Evolutionary conservation across 2,113 vertebrate species (phyloP), one percentile per base, ranked within the genome.

Genomic region (Crotophaga sulcirostris): DNA sequence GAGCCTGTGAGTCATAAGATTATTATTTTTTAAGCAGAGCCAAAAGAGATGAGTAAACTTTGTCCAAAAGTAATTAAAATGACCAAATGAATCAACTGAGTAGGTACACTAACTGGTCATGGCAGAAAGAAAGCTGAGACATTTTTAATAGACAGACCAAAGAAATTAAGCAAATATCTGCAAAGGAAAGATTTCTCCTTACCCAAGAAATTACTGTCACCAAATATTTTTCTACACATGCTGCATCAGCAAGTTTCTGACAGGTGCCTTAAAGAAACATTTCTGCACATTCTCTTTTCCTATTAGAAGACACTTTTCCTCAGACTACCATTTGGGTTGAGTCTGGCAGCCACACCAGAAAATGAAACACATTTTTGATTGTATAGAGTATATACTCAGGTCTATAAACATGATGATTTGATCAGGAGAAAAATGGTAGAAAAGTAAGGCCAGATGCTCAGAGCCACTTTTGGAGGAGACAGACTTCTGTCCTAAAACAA

Each of bases 341-440:
- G 45, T 74, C 94, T 95, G 92, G 82, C 92, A 94, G 70, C 28
- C 36, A 42, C 40, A 45, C n/a, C 42, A 77, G 92, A 97, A 97
- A 97, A 97, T 94, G 95, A 96, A 97, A 97, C 95, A 97, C 95
- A 44, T 95, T 96, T 95, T 91, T 94, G 51, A 84, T 84, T 90
- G 51, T 38, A 58, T 33, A 42, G 55, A 63, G 55, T 67, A 55
- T 67, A 55, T 29, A 38, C 18, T 79, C 7, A 21, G 64, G 36
- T 80, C 72, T 81, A 73, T 29, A 62, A 23, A 85, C 63, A 93
- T 7, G 62, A 76, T 49, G 28, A 90, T 73, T 84, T 94, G 28
- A 92, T 94, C 76, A 77, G 60, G 42, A 74, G 23, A 70, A 92
- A 88, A 95, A 88, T 26, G 14, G 34, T 13, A 67, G 42, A 67